Base-by-base conservation (phyloP, 2,113 vertebrate genomes). In the Gavialis gangeticus region DNA sequence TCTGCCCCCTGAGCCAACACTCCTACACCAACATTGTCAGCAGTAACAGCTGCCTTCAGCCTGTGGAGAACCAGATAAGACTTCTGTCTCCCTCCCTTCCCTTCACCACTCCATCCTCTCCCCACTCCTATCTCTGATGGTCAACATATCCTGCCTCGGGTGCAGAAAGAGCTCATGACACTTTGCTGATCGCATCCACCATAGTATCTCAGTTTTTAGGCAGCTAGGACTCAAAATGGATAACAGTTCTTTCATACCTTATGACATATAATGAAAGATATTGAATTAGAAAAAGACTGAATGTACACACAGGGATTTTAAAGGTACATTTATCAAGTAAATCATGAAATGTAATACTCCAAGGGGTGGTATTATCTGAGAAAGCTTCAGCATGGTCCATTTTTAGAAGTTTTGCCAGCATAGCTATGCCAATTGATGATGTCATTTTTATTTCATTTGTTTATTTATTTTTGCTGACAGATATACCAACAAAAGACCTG, bases 221-320 rank as follows among this genome's bases (percentile, higher is more conserved):
- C 21, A 69, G 30, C 66, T 17, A n/a, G 66, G 66, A 69, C 17
- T 30, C 18, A 11, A 17, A 4, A 30, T 22, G 4, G 69, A 73
- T 73, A 22, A 73, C 34, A 24, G 34, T 12, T 25, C 4, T 62
- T 58, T 64, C 22, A 25, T 46, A 66, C 6, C 11, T 46, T 56
- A 12, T 28, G 55, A 64, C 1, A 3, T 46, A 71, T 12, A 25
- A 11, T 54, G 59, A 78, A 84, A 30, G n/a, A 54, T 27, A 60
- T n/a, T 3, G 66, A 30, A 69, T 92, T 75, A 69, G 84, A 69
- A 80, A 22, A 60, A 37, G 37, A 10, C 15, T 60, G 60, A 6
- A 18, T 37, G 22, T 80, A 55, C 5, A n/a, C 2, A 27, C 0
- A 0, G 77, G 22, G 57, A 25, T 75, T 75, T 30, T 1, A 84